These are phyloP conservation scores for Drosophila nannoptera DNA, from an alignment of 1,140 invertebrate species.

Conservation along the genomic window DNA sequence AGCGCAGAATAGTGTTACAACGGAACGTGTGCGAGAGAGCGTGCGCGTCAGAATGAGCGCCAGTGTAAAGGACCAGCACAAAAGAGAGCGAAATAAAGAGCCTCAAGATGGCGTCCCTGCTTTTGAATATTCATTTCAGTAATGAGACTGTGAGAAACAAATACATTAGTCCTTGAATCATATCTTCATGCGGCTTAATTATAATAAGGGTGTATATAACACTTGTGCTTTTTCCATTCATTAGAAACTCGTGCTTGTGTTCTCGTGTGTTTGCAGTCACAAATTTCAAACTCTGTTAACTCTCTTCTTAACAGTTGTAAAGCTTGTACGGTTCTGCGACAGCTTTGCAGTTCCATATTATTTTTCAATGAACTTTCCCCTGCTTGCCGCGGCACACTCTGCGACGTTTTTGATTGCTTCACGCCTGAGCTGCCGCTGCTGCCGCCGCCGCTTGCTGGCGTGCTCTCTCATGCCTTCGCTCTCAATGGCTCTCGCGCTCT, in stretches of 20 bases:
- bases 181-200: no score
- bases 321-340: conserved; percentile 2
- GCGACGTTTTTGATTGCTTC: neutral
- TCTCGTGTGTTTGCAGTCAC: neutral
- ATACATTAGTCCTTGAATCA: no score
- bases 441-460: conserved; percentile 1
- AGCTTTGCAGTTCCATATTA: conserved; percentile 4
- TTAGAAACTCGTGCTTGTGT: conserved; percentile 3
- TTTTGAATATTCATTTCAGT: neutral
- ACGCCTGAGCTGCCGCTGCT: conserved; percentile 22
- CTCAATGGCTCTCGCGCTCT: conserved; percentile 2
- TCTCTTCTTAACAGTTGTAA: neutral
- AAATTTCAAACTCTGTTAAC: conserved; percentile 3
- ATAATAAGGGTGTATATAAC: neutral
- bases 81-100: neutral
- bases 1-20: neutral
- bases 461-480: conserved; percentile 4
- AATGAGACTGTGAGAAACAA: no score
- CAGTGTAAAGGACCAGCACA: neutral
- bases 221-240: conserved; percentile 2
- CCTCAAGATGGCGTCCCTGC: neutral
- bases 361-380: conserved; percentile 19
- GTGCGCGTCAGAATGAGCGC: neutral
- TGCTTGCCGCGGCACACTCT: neutral
- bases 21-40: neutral